These are phyloP conservation scores for Eulacestoma nigropectus DNA, from an alignment of 2,113 vertebrate genomes.

Conservation along the genomic window DNA sequence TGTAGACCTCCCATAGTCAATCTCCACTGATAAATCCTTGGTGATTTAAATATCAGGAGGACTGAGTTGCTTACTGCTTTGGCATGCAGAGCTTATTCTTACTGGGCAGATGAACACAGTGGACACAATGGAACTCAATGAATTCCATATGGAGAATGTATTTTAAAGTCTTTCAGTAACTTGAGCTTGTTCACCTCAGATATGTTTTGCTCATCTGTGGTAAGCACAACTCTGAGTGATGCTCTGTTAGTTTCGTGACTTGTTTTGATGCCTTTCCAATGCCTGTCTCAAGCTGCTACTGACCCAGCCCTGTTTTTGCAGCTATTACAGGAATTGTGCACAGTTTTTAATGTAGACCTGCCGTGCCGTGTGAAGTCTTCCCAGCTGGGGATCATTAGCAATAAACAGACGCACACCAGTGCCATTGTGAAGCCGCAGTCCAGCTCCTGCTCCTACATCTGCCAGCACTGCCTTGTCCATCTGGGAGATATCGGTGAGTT, in stretches of 20 bases:
- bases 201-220: background rate
- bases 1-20: background rate
- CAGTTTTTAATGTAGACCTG: constrained; percentile 97
- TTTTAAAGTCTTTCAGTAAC: background rate
- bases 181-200: background rate
- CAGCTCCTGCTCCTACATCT: constrained; percentile 98
- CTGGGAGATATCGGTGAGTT: constrained; percentile 96
- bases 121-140: background rate
- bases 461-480: constrained; percentile 99
- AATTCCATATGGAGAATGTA: background rate
- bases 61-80: background rate
- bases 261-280: background rate
- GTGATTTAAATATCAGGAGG: background rate
- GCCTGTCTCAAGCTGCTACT: background rate
- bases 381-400: constrained; percentile 97
- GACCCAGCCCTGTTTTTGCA: constrained; percentile 48
- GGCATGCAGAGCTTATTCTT: background rate
- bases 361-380: constrained; percentile 96
- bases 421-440: constrained; percentile 95
- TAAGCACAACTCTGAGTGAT: background rate
- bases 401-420: constrained; percentile 86
- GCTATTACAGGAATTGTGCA: constrained; percentile 97
- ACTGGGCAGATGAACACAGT: background rate
- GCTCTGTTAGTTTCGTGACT: background rate
- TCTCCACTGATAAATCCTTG: background rate